phyloP scores from a whole-genome alignment of 2,113 vertebrate genomes.

The Elgaria multicarinata region DNA sequence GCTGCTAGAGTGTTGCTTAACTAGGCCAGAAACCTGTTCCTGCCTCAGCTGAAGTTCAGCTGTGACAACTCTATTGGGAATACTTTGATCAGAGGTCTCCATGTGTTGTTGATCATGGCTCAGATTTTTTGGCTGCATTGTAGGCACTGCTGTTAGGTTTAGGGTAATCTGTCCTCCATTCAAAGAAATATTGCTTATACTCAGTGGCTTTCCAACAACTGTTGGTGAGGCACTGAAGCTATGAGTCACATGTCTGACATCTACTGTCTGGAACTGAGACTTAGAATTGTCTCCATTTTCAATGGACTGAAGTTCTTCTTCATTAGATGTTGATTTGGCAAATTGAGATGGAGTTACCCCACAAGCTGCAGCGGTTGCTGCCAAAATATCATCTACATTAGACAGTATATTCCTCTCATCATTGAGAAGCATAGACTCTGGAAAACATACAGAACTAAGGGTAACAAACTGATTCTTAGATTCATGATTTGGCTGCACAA shows the following conservation, averaged over 20 bases:
- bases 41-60: conserved; percentile 71
- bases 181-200: conserved; percentile 84
- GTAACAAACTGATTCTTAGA: conserved; percentile 92
- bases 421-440: conserved; percentile 92
- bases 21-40: conserved; percentile 70
- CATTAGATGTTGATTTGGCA: conserved; percentile 88
- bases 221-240: conserved; percentile 85
- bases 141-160: conserved; percentile 80
- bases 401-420: conserved; percentile 97
- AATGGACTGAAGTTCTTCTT: conserved; percentile 83
- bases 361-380: conserved; percentile 94
- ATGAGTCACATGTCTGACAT: conserved; percentile 84
- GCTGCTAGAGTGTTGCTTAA: conserved; percentile 75
- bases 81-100: conserved; percentile 76
- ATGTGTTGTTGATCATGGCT: conserved; percentile 77
- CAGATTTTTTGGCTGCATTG: conserved; percentile 78
- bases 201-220: conserved; percentile 81
- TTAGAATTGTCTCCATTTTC: conserved; percentile 84
- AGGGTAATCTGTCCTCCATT: conserved; percentile 87
- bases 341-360: conserved; percentile 94
- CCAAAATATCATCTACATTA: conserved; percentile 96
- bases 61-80: conserved; percentile 71
- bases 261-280: conserved; percentile 85
- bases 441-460: conserved; percentile 94
- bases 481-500: conserved; percentile 86